These are phyloP conservation scores for Lepidochrysops patricia DNA, from an alignment of 2,888 invertebrate species.

Conservation along the genomic window DNA sequence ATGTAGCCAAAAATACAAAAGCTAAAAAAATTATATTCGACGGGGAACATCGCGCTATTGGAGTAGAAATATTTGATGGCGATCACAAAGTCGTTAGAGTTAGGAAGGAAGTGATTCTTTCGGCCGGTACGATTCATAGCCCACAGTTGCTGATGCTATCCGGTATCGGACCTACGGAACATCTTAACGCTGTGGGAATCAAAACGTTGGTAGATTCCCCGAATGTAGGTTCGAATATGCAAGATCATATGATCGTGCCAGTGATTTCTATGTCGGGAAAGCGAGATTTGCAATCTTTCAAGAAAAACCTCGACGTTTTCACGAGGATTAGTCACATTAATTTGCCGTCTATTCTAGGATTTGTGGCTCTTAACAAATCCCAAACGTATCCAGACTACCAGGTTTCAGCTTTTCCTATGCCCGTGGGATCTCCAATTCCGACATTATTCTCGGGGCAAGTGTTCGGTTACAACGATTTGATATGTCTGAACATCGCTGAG, in stretches of 20 bases:
- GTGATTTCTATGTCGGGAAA: conserved; percentile 30
- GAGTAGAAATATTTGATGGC: conserved; percentile 33
- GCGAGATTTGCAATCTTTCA: conserved; percentile 22
- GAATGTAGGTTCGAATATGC: conserved; percentile 42
- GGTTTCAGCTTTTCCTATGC: conserved; percentile 29
- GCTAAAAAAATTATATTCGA: conserved; percentile 38
- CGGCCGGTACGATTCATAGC: conserved; percentile 42
- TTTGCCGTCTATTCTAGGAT: conserved; percentile 35
- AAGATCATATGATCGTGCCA: conserved; percentile 40
- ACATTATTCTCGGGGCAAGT: conserved; percentile 30
- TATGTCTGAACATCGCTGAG: conserved; percentile 31
- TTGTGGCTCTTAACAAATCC: conserved; percentile 34
- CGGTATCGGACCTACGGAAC: conserved; percentile 41
- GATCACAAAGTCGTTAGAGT: conserved; percentile 24
- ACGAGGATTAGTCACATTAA: conserved; percentile 33
- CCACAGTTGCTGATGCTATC: conserved; percentile 49
- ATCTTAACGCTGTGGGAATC: conserved; percentile 36
- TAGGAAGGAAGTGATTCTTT: conserved; percentile 41
- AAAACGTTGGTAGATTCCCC: conserved; percentile 33
- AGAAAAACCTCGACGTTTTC: conserved; percentile 31
- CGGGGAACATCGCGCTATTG: conserved; percentile 30
- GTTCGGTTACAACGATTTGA: conserved; percentile 31
- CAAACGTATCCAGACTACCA: conserved; percentile 45
- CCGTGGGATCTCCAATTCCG: conserved; percentile 29
- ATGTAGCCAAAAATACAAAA: conserved; percentile 36